A percentile compares a stretch with the other conserved stretches of the same genome.
phyloP scores from a whole-genome alignment of 1,140 invertebrate species.

The Orchesella cincta region DNA sequence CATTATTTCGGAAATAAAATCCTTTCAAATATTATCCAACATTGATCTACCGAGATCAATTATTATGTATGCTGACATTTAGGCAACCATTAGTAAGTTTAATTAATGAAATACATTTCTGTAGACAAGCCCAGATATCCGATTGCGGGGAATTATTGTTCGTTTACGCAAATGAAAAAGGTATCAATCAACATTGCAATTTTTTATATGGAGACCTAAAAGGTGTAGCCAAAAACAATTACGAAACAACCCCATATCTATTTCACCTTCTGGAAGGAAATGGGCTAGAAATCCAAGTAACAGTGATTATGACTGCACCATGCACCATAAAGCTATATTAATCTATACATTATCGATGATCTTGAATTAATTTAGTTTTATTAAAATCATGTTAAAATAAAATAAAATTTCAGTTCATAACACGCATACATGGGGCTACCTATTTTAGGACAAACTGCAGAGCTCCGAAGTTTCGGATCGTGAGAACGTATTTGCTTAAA shows the following conservation, averaged over 20 bases:
- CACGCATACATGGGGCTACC: slow-evolving; percentile 30
- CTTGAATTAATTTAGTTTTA: too few relatives aligned
- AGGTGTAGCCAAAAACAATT: background rate
- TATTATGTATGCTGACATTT: background rate
- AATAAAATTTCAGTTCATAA: too few relatives aligned
- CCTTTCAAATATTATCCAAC: background rate
- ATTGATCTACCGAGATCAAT: background rate
- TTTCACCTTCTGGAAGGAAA: background rate
- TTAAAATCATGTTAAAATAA: too few relatives aligned
- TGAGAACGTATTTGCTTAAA: slow-evolving; percentile 38
- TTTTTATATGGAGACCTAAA: background rate
- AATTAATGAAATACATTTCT: background rate
- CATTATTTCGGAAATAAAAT: too few relatives aligned
- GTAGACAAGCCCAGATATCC: background rate
- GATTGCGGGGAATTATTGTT: background rate
- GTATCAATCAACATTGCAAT: background rate
- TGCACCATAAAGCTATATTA: too few relatives aligned
- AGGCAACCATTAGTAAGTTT: background rate
- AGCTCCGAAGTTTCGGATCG: slow-evolving; percentile 37
- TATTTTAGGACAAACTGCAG: slow-evolving; percentile 38
- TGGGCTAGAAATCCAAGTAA: background rate
- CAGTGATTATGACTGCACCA: too few relatives aligned
- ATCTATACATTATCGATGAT: too few relatives aligned
- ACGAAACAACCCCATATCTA: background rate
- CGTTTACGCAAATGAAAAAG: background rate